Evolutionary conservation across 2,888 invertebrate genomes (phyloP), one percentile per base, ranked within the genome.

Genomic region (Eulithis prunata): DNA sequence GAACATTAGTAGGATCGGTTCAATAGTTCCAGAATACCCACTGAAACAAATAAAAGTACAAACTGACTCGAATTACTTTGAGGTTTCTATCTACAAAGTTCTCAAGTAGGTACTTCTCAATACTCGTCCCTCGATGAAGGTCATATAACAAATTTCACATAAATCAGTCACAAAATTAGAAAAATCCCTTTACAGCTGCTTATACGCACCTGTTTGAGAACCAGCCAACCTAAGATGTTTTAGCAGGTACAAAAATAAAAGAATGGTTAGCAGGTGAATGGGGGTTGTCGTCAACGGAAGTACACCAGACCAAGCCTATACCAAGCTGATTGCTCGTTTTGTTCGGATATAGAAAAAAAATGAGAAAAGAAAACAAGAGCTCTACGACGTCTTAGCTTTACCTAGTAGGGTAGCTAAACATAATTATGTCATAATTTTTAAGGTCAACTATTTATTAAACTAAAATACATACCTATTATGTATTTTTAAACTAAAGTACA

Each of bases 321-420:
- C 13, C 21, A 0, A 49, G 4, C 49, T 21, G 49, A 49, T 36
- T 12, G n/a, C 49, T 49, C 41, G n/a, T 56, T 62, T 47, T 57
- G n/a, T 28, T 63, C 46, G n/a, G 5, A 45, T 57, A 54, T 13
- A 43, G 21, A 43, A 13, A 59, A 13, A 59, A 52, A 28, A 28
- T 32, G 7, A 36, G 47, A 10, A 13, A 38, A 49, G 0, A 46
- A 45, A 12, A 43, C 13, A 7, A 28, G 12, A 41, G 12, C 51
- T 28, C 41, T 66, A 62, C 58, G 13, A 55, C 45, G 62, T 66
- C 32, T 3, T 32, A 72, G 76, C 64, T 41, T 8, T 41, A 10
- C 41, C 3, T 41, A 79, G 32, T 32, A 32, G 32, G 3, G 32
- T 3, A 32, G 4, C 21, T 21, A 21, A 21, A 21, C 21, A 21